Evolutionary conservation across 2,888 invertebrate genomes (phyloP).

Genomic region (Tuberolachnus salignus): DNA sequence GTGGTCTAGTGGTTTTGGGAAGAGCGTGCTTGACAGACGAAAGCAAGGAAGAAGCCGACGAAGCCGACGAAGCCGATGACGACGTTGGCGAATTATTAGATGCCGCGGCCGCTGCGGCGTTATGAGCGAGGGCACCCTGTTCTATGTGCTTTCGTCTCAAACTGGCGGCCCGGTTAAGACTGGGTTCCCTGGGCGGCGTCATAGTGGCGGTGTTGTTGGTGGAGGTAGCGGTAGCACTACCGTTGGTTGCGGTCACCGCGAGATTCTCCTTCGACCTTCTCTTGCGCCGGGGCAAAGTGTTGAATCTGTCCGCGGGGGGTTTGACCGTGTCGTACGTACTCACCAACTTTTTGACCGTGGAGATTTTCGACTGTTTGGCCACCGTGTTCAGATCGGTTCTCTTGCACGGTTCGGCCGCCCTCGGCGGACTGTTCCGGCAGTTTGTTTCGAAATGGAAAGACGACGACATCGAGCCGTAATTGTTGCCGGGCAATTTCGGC

Average conservation of each 20-base stretch:
- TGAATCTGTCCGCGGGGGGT: slow-evolving; percentile 75
- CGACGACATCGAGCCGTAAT: slow-evolving; percentile 31
- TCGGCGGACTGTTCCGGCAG: slow-evolving; percentile 33
- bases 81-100: slow-evolving; percentile 14
- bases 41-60: neutral
- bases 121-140: slow-evolving; percentile 42
- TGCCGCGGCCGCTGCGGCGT: slow-evolving; percentile 31
- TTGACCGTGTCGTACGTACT: slow-evolving; percentile 60
- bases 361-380: slow-evolving; percentile 50
- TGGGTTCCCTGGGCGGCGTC: slow-evolving; percentile 60
- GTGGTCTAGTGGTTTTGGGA: slow-evolving; percentile 57
- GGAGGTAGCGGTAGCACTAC: slow-evolving; percentile 61
- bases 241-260: slow-evolving; percentile 50
- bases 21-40: slow-evolving; percentile 50
- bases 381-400: slow-evolving; percentile 43
- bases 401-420: neutral
- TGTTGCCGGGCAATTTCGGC: slow-evolving; percentile 18
- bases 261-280: slow-evolving; percentile 69
- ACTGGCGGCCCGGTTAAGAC: slow-evolving; percentile 61
- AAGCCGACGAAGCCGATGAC: slow-evolving; percentile 41
- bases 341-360: slow-evolving; percentile 44
- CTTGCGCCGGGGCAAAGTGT: slow-evolving; percentile 77
- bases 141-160: slow-evolving; percentile 60
- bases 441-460: slow-evolving; percentile 45
- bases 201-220: slow-evolving; percentile 10